Base-by-base conservation (phyloP, 2,113 vertebrate species). In the Thryonomys swinderianus region DNA sequence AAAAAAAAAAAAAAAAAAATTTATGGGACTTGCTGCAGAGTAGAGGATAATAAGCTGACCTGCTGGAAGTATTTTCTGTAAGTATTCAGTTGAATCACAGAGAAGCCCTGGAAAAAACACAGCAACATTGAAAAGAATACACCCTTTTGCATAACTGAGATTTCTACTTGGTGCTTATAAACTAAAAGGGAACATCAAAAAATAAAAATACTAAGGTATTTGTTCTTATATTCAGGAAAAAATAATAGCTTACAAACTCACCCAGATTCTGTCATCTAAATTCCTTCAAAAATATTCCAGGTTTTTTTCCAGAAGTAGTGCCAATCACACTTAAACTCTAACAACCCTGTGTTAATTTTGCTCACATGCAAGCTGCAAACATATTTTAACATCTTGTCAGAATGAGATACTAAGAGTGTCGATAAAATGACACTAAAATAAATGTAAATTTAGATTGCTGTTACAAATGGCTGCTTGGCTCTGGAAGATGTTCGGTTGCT, bases 361-460 rank as follows among this genome's bases (percentile, higher is more conserved):
- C 96, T 98, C 97, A 96, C 96, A 96, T 45, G 95, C 67, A 96
- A 98, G 96, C 51, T 73, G 96, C 97, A 98, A 98, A 98, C 96
- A 98, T 98, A 98, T 98, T 98, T 98, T 98, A 98, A 97, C 98
- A 98, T 97, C 97, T 97, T 98, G 98, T 98, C 98, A 99, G 98
- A 98, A 98, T 88, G 96, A 98, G 98, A 98, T 96, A 97, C 98
- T 98, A 97, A 97, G 98, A 98, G 98, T 98, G 98, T 98, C 92
- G 97, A 98, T 98, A 98, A 98, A 98, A 98, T 98, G 98, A 98
- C 98, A 98, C 97, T 98, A 98, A 98, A 98, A 98, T 98, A 98
- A 98, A 98, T 98, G 98, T 98, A 98, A 98, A 98, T 98, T 98
- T 98, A 98, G 98, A 98, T 97, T 98, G 98, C 98, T 98, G 98